A percentile compares a stretch with the other conserved stretches of the same genome.
Conservation (phyloP, 1,140 invertebrate genomes). For the Zaprionus vittiger region DNA sequence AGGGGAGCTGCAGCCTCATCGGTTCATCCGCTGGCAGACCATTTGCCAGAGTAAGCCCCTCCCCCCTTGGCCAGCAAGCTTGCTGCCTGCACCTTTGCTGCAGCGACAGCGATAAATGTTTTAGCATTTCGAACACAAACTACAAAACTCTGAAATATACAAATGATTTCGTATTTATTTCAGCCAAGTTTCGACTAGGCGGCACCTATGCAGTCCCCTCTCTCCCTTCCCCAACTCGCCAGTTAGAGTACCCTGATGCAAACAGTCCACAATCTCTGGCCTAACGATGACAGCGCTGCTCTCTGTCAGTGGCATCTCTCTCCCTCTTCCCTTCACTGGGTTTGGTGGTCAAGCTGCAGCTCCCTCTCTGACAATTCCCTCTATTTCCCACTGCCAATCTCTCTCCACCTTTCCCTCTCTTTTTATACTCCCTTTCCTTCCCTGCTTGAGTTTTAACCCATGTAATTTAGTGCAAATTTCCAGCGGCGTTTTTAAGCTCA, state of each 20-base stretch:
- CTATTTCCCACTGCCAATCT: background rate
- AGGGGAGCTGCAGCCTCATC: conserved; percentile 63
- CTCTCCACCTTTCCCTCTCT: background rate
- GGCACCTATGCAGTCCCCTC: conserved; percentile 19
- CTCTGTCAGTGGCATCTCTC: conserved; percentile 23
- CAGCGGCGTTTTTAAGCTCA: conserved; percentile 39
- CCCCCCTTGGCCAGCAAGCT: conserved; percentile 7
- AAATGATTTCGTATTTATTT: conserved; percentile 83
- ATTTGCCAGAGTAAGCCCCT: conserved; percentile 61
- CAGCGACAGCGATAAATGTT: conserved; percentile 78
- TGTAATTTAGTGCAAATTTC: conserved; percentile 47
- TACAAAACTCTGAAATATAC: conserved; percentile 79
- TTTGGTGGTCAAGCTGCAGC: background rate
- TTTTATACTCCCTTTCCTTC: background rate
- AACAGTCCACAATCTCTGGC: conserved; percentile 16
- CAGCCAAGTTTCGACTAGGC: conserved; percentile 52
- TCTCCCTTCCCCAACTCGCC: background rate
- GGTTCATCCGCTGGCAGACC: conserved; percentile 71
- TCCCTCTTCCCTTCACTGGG: background rate
- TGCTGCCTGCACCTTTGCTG: conserved; percentile 40
- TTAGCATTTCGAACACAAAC: conserved; percentile 76
- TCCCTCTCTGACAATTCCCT: background rate
- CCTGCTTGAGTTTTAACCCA: conserved; percentile 7
- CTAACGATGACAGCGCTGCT: conserved; percentile 37
- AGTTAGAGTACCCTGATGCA: background rate